Evolutionary conservation across 2,113 vertebrate genomes (phyloP).

Genomic region (Drymodes brunneopygia): DNA sequence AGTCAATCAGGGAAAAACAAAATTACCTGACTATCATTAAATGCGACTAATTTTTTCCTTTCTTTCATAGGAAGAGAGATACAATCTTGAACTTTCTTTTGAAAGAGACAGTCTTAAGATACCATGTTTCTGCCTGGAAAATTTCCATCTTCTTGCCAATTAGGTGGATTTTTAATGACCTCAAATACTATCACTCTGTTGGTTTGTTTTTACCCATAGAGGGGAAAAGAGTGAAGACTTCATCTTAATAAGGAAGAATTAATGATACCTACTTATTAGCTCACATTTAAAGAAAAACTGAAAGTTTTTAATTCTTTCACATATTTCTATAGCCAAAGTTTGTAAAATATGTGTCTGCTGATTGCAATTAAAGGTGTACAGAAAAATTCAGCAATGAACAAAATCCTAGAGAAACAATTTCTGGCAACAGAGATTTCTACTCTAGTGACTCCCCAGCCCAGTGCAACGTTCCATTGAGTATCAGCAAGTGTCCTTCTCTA

Average conservation of each 20-base stretch:
- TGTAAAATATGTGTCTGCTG: background rate
- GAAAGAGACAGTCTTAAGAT: background rate
- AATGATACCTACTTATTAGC: background rate
- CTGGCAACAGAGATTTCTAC: background rate
- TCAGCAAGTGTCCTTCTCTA: background rate
- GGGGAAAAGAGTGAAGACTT: background rate
- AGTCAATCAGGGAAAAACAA: background rate
- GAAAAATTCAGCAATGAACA: background rate
- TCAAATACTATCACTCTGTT: background rate
- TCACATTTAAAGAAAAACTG: background rate
- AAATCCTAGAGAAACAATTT: background rate
- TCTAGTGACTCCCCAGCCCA: background rate
- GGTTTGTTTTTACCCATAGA: background rate
- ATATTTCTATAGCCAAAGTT: background rate
- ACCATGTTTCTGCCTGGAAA: background rate
- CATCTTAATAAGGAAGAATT: background rate
- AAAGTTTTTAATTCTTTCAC: background rate
- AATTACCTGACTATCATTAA: background rate
- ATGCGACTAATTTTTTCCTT: background rate
- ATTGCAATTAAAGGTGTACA: background rate
- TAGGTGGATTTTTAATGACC: background rate
- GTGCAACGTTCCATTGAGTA: rapidly evolving
- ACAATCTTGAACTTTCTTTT: background rate
- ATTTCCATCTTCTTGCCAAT: background rate
- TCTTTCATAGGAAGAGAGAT: background rate